phyloP scores from a whole-genome alignment of 2,888 invertebrate genomes.

The Cheilosia scutellata region DNA sequence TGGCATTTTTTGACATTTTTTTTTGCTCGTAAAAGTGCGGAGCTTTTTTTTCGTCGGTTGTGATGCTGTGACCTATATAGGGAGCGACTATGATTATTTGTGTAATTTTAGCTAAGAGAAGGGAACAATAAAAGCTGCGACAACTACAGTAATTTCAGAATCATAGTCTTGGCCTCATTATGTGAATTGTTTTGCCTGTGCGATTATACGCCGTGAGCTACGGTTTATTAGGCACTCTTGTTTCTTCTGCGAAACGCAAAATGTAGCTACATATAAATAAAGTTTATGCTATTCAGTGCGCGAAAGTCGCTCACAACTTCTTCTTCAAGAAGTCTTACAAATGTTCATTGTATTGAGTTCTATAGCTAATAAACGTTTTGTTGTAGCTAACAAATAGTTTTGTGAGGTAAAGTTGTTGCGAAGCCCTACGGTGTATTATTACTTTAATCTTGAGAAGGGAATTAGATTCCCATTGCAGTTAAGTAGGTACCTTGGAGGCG shows the following conservation, averaged over 20 bases:
- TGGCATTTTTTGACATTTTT: not conserved
- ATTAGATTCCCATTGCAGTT: conserved; percentile 4
- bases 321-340: conserved; percentile 42
- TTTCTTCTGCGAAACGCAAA: conserved; percentile 3
- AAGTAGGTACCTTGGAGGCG: not conserved
- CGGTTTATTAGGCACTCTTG: conserved; percentile 47
- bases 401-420: not conserved
- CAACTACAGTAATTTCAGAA: conserved; percentile 25
- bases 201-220: conserved; percentile 23
- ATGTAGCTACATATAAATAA: not conserved
- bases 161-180: conserved; percentile 46
- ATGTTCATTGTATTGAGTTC: conserved; percentile 10
- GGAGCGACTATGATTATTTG: conserved; percentile 4
- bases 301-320: conserved; percentile 34
- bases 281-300: conserved; percentile 48
- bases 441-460: not conserved
- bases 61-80: conserved; percentile 40
- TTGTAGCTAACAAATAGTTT: conserved; percentile 15
- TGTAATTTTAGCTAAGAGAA: conserved; percentile 21
- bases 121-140: conserved; percentile 29
- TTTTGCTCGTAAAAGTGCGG: conserved; percentile 15
- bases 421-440: conserved; percentile 15
- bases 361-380: not conserved
- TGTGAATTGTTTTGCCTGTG: conserved; percentile 31
- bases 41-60: not conserved